Evolutionary conservation across 1,140 invertebrate species (phyloP), one percentile per base, ranked within the genome.

Genomic region (Bombus waltoni): DNA sequence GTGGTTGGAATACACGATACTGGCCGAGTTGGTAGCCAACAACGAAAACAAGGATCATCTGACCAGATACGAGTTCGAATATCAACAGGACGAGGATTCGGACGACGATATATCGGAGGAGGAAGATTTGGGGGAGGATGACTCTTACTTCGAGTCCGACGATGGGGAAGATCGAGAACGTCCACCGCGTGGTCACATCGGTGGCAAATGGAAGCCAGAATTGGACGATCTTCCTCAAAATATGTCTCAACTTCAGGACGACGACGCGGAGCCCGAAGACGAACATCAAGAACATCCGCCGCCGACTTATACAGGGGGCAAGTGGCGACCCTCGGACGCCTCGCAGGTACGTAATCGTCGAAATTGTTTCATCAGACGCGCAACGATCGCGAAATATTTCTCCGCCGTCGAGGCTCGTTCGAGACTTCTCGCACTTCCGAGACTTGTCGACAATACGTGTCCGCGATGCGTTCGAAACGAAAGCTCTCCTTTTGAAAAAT

Each of bases 241-340:
- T 57, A 93, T 93, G 68, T 77, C 85, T 42, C 91, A 93, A 42
- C 89, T 94, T 62, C 90, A 94, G 53, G 93, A 95, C 9, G 90
- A 93, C 25, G 91, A 93, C 5, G 73, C 72, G 18, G 92, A 93
- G 25, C 87, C 91, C 35, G 94, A 88, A 85, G 95, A 92, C 72
- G 94, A 91, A n/a, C 91, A 93, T 71, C 95, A 95, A 15, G 91
- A 95, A 47, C 95, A 96, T 85, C 94, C 95, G 13, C 96, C 97
- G 40, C 95, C 96, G 10, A 95, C 96, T 66, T 96, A 97, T 88
- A 97, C 97, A 0, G 97, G 97, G 72, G 97, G 97, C 6, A 98
- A 98, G 94, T 98, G 97, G 97, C 96, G 95, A 88, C 96, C 90
- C 8, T 35, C 88, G 38, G 86, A 91, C 35, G 40, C 66, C 3